Evolutionary conservation across 2,888 invertebrate species (phyloP).

Genomic region (Leptura quadrifasciata): DNA sequence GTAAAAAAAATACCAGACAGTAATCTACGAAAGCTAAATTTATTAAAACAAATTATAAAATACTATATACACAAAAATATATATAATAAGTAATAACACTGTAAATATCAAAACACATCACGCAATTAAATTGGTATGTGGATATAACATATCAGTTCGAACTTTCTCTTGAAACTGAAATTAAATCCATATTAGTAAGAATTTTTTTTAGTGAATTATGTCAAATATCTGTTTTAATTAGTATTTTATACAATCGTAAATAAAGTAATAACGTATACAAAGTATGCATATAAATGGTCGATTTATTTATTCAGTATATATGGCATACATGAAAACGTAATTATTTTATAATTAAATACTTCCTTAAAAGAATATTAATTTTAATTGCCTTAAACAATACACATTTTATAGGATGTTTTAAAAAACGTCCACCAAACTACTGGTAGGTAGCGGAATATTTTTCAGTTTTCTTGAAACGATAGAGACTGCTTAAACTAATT

Average conservation of each 20-base stretch:
- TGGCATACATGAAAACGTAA: background rate
- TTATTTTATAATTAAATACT: background rate
- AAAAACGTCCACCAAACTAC: too few relatives aligned
- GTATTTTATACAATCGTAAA: background rate
- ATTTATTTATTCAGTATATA: background rate
- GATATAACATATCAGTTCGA: background rate
- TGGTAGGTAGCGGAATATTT: too few relatives aligned
- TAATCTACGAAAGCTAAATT: background rate
- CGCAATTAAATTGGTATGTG: background rate
- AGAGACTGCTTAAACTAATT: too few relatives aligned
- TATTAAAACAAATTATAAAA: background rate
- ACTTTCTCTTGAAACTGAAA: slow-evolving; percentile 18
- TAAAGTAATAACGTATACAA: background rate
- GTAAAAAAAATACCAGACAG: background rate
- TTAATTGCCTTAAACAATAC: background rate
- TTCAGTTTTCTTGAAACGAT: too few relatives aligned
- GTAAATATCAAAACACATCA: background rate
- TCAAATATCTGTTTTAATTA: background rate
- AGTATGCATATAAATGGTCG: background rate
- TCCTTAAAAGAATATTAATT: background rate
- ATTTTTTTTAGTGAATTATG: background rate
- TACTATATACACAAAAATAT: background rate
- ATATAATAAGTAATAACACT: background rate
- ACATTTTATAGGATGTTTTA: too few relatives aligned
- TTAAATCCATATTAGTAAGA: slow-evolving; percentile 10